These are phyloP conservation scores for Glaucidium brasilianum DNA, from an alignment of 2,113 vertebrate genomes.

Conservation along the genomic window DNA sequence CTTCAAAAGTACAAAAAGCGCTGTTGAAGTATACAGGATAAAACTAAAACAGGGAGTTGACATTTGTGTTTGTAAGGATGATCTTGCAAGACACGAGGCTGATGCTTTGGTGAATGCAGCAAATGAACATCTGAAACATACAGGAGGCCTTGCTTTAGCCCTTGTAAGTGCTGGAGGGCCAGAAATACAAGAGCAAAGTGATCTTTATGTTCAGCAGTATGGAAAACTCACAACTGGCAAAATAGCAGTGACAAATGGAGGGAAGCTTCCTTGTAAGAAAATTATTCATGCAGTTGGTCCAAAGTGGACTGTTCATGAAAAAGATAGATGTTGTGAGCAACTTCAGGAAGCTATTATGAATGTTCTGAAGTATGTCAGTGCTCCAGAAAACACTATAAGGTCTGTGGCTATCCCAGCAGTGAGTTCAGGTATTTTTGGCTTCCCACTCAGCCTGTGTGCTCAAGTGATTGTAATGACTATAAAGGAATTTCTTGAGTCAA, in stretches of 20 bases:
- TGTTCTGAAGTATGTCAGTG: slow-evolving; percentile 48
- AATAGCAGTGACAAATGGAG: slow-evolving; percentile 54
- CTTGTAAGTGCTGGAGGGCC: slow-evolving; percentile 77
- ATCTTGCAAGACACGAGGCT: slow-evolving; percentile 75
- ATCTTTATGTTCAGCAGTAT: accelerated
- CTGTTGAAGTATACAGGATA: slow-evolving; percentile 61
- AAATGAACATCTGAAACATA: slow-evolving; percentile 72
- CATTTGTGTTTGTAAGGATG: slow-evolving; percentile 83
- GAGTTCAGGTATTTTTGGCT: slow-evolving; percentile 86
- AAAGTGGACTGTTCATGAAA: accelerated
- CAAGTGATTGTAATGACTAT: slow-evolving; percentile 73
- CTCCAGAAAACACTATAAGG: accelerated
- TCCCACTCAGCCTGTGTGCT: slow-evolving; percentile 79
- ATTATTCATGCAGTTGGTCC: slow-evolving; percentile 90
- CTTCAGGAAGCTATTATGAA: slow-evolving; percentile 36
- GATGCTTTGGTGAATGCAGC: slow-evolving; percentile 90
- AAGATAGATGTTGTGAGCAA: accelerated
- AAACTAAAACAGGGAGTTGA: not conserved
- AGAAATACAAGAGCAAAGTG: slow-evolving; percentile 68
- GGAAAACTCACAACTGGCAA: slow-evolving; percentile 56
- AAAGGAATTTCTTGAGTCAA: not conserved
- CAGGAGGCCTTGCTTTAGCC: slow-evolving; percentile 78
- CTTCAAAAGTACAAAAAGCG: not conserved
- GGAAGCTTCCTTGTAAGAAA: slow-evolving; percentile 72
- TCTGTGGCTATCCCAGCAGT: slow-evolving; percentile 90